These are phyloP conservation scores for Cataglyphis cursor DNA, from an alignment of 2,888 invertebrate species.

Conservation along the genomic window DNA sequence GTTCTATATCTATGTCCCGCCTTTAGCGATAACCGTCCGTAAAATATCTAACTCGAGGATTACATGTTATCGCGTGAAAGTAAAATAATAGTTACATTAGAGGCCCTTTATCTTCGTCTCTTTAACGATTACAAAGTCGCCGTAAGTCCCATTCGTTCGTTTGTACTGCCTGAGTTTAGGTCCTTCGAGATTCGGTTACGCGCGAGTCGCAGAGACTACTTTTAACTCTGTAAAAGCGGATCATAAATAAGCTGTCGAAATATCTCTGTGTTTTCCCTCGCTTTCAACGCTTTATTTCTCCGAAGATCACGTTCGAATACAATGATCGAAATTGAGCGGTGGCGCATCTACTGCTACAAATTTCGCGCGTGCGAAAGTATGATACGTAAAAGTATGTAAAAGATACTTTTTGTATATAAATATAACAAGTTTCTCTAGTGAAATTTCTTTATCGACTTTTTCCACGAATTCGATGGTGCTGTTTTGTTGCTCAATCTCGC, in stretches of 20 bases:
- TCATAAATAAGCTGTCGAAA: background rate
- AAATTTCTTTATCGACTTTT: background rate
- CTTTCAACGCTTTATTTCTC: background rate
- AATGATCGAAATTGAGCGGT: background rate
- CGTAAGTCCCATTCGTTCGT: background rate
- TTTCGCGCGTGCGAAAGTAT: background rate
- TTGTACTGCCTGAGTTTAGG: background rate
- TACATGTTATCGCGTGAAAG: background rate
- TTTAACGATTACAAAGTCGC: background rate
- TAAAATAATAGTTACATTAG: background rate
- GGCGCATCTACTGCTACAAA: background rate
- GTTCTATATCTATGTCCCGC: background rate
- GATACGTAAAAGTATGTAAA: too few species aligned
- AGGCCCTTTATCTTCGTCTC: background rate
- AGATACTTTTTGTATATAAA: too few species aligned
- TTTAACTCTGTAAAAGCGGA: background rate
- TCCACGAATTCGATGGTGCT: slow-evolving; percentile 8
- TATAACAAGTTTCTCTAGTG: background rate
- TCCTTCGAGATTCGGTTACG: background rate
- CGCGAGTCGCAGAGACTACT: background rate
- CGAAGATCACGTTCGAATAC: background rate
- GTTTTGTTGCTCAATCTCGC: slow-evolving; percentile 11
- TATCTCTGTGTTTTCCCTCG: background rate
- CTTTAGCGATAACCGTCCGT: background rate
- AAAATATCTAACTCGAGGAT: background rate